Evolutionary conservation across 2,797 vertebrate genomes (phyloP), one percentile per base, ranked within the genome.

Genomic region (Hoplostethus mediterraneus): DNA sequence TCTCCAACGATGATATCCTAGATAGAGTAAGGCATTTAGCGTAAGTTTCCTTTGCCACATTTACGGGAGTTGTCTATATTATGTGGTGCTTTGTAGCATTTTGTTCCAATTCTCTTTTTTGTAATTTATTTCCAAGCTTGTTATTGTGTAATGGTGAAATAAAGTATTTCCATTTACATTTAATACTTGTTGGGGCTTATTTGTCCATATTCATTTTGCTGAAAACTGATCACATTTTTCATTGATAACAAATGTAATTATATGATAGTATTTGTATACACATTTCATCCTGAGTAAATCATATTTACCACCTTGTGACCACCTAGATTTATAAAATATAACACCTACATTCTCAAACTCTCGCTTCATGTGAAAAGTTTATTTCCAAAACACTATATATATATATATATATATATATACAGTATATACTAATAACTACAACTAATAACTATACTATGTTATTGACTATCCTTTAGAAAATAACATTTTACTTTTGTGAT

Each of bases 91-190:
- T 94, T 93, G 95, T 95, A 95, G 95, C 95, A 67, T 95, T 95
- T 94, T 90, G 79, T 92, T 95, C 68, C 69, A 81, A 91, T 88
- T 88, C 68, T 87, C 69, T 87, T 79, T 84, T 90, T 89, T 89
- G 74, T 86, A 78, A 80, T 83, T 87, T 62, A 66, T 89, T 92
- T 87, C 61, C 79, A 71, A 94, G 95, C 95, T 98, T 85, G 96
- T 97, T 97, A 95, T 96, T 95, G 97, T 98, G 97, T 93, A 94
- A 96, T 93, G 94, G 96, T 97, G 95, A 97, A 98, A 98, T 98
- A 98, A 99, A 98, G 92, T 97, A 96, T 97, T 97, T 97, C 92
- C 93, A 95, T 95, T 95, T 93, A 91, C 94, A 95, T 94, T 90
- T 87, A 87, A 80, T 47, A 67, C 12, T 21, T 16, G 13, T 12